Evolutionary conservation across 2,797 vertebrate species (phyloP), one percentile per base, ranked within the genome.

Genomic region (Ctenochaetus hawaiiensis): DNA sequence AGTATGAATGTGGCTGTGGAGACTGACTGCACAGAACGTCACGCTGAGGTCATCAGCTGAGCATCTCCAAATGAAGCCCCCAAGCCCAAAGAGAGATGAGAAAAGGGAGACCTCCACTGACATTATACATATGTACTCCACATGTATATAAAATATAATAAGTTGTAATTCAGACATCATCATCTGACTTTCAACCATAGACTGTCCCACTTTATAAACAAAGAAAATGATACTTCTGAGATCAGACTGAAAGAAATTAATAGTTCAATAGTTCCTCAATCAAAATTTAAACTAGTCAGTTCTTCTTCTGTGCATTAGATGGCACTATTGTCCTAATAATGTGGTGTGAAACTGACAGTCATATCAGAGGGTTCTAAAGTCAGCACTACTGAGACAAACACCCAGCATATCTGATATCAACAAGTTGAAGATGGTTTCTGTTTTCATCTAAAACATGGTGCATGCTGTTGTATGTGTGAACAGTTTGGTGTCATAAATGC

Each of bases 321-420:
- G 91, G 85, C 78, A 74, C 71, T 80, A 51, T 85, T 87, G 85
- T 41, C 37, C 56, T 81, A 54, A 26, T 59, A 65, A 83, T 81
- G 34, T 43, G 41, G 18, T 18, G 9, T 56, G 58, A 30, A 54
- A 22, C 37, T 47, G 17, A 4, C 16, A 52, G 26, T 67, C 34
- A 56, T 49, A 48, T 67, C 23, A 16, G 14, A 37, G 54, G 53
- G 16, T 60, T 48, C 37, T 66, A 22, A 60, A 60, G 45, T 75
- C 79, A 80, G 44, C 72, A 68, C 23, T 18, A 65, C 3, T 56
- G 61, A 71, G 53, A 52, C 26, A 26, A 58, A 22, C 37, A 80
- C 39, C 65, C 52, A 76, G 44, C 60, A 57, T 43, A 63, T 67
- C 18, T 71, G 57, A 47, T 78, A 72, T 67, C 44, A 75, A 49